Conservation (phyloP, 92 coral and sea anemone species). For the Epizoanthus scotinus region DNA sequence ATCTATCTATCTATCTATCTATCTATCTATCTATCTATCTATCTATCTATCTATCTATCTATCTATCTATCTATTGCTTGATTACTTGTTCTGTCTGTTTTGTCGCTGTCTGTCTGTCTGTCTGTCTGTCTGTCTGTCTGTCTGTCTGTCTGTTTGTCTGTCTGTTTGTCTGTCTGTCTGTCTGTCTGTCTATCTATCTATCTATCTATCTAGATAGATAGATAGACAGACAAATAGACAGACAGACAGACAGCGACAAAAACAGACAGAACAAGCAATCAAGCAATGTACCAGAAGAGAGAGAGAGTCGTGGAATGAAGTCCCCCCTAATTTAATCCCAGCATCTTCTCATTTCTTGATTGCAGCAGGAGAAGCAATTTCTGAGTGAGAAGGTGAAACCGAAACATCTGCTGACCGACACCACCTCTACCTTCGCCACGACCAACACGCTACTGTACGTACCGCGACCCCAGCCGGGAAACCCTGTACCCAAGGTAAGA, state of each 20-base stretch:
- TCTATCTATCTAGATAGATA: no score
- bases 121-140: no score
- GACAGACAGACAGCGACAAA: not conserved
- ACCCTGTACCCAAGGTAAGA: conserved; percentile 63
- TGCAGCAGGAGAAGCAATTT: conserved; percentile 3
- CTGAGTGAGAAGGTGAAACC: not conserved
- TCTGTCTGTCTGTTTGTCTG: no score
- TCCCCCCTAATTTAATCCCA: no score
- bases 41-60: no score
- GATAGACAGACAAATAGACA: not conserved
- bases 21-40: no score
- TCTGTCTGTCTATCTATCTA: no score
- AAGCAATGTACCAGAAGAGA: not conserved
- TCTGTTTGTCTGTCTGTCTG: no score
- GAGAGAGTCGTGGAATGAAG: not conserved
- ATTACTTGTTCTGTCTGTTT: no score
- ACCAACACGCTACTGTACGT: conserved; percentile 65
- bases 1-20: no score
- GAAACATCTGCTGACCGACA: conserved; percentile 23
- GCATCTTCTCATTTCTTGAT: not conserved
- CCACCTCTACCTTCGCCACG: conserved; percentile 52
- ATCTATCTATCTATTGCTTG: no score
- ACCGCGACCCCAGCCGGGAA: conserved; percentile 62
- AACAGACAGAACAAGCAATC: not conserved
- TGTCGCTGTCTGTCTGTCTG: no score